A percentile compares a stretch with the other conserved stretches of the same genome.
These are phyloP conservation scores for Pterophyllum scalare DNA, from an alignment of 2,113 vertebrate genomes.

Conservation along the genomic window DNA sequence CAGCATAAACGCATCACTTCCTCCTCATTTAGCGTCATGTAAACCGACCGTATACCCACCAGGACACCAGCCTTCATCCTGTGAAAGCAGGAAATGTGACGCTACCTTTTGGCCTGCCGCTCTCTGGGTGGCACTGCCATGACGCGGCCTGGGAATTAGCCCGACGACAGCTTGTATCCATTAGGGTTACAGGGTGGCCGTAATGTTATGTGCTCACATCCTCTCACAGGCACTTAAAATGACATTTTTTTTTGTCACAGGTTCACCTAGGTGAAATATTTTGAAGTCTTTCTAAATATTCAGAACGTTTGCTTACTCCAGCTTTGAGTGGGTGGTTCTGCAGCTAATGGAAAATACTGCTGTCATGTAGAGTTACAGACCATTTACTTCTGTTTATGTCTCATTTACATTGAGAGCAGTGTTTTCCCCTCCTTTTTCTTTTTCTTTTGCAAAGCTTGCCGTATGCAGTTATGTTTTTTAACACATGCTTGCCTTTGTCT, in stretches of 20 bases:
- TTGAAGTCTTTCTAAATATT: conserved; percentile 56
- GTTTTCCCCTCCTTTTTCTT: neutral
- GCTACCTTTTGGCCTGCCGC: conserved; percentile 25
- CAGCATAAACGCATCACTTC: conserved; percentile 78
- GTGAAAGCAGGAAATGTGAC: conserved; percentile 45
- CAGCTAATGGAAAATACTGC: conserved; percentile 29
- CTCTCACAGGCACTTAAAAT: conserved; percentile 43
- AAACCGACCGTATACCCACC: conserved; percentile 61
- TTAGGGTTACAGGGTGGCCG: conserved; percentile 21
- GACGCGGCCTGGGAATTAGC: conserved; percentile 47
- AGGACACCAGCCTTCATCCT: conserved; percentile 41
- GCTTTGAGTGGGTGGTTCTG: conserved; percentile 47
- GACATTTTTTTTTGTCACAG: conserved; percentile 25
- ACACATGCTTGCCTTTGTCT: conserved; percentile 17
- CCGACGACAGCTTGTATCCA: conserved; percentile 67
- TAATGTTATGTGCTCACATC: conserved; percentile 45
- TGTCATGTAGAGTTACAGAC: conserved; percentile 61
- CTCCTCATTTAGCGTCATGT: conserved; percentile 64
- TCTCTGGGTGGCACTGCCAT: conserved; percentile 67
- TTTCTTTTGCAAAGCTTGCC: conserved; percentile 17
- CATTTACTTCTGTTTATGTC: conserved; percentile 61
- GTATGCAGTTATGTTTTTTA: conserved; percentile 34
- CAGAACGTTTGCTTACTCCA: conserved; percentile 45
- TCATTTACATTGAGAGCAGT: conserved; percentile 62
- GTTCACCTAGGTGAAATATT: conserved; percentile 46